Conservation (phyloP, 2,888 invertebrate genomes). For the Pseudanteris insignis region DNA sequence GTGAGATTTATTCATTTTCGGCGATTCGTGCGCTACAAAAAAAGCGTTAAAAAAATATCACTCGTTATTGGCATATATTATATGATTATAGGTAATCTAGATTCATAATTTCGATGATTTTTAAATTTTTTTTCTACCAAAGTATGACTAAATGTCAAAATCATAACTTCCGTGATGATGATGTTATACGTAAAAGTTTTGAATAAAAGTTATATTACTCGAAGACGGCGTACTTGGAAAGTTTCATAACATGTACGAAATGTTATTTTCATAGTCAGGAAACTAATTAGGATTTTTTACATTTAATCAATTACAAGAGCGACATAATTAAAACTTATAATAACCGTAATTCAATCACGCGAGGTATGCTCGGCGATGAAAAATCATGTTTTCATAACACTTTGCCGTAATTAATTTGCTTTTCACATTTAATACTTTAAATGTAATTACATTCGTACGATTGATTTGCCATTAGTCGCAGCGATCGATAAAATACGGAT, state of each 20-base stretch:
- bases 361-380: constrained; percentile 16
- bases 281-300: constrained; percentile 13
- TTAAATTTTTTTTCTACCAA: constrained; percentile 6
- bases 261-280: constrained; percentile 7
- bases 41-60: background rate
- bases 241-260: constrained; percentile 16
- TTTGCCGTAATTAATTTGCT: constrained; percentile 22
- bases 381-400: constrained; percentile 26
- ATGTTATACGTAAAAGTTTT: constrained; percentile 16
- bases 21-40: no score
- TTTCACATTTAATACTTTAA: constrained; percentile 18
- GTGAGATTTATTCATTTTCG: constrained; percentile 12
- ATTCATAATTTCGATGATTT: no score
- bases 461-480: constrained; percentile 28
- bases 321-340: constrained; percentile 24
- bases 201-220: constrained; percentile 12
- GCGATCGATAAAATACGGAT: constrained; percentile 23
- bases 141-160: constrained; percentile 7
- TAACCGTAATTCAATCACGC: constrained; percentile 11
- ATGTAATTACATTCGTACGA: constrained; percentile 25
- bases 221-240: constrained; percentile 13
- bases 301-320: constrained; percentile 23
- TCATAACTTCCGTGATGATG: constrained; percentile 18
- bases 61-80: constrained; percentile 8
- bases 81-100: no score